Evolutionary conservation across 1,140 invertebrate species (phyloP).

Genomic region (Calliphora vicina): DNA sequence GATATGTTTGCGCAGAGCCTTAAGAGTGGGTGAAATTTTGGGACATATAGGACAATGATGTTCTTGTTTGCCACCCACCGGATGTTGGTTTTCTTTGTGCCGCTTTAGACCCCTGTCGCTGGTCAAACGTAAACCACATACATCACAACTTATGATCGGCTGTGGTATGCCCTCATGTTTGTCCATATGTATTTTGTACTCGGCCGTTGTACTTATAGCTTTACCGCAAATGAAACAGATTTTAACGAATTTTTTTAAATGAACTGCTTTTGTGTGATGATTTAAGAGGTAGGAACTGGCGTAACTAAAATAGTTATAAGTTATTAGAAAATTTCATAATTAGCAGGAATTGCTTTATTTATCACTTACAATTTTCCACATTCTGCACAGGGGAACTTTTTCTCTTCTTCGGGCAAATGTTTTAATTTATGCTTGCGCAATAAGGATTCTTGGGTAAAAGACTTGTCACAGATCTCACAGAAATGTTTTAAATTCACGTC

Average conservation of each 20-base stretch:
- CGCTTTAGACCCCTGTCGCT: background rate
- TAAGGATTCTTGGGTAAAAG: too few species aligned
- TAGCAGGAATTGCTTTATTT: too few species aligned
- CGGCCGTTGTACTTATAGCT: background rate
- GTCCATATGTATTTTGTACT: background rate
- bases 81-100: background rate
- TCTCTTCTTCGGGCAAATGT: slow-evolving; percentile 23
- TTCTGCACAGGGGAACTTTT: slow-evolving; percentile 22
- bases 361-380: slow-evolving; percentile 35
- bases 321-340: too few species aligned
- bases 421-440: background rate
- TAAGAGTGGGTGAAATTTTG: background rate
- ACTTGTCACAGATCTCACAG: background rate
- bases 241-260: background rate
- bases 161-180: background rate
- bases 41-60: slow-evolving; percentile 44
- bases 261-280: slow-evolving; percentile 46
- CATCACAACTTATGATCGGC: background rate
- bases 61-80: background rate
- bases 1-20: background rate
- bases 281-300: slow-evolving; percentile 47
- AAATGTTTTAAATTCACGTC: background rate
- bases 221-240: slow-evolving; percentile 6
- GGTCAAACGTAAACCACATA: background rate
- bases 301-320: slow-evolving; percentile 35